A percentile compares a stretch with the other conserved stretches of the same genome.
These are phyloP conservation scores for Cosmopolites sordidus DNA, from an alignment of 2,888 invertebrate genomes.

Conservation along the genomic window DNA sequence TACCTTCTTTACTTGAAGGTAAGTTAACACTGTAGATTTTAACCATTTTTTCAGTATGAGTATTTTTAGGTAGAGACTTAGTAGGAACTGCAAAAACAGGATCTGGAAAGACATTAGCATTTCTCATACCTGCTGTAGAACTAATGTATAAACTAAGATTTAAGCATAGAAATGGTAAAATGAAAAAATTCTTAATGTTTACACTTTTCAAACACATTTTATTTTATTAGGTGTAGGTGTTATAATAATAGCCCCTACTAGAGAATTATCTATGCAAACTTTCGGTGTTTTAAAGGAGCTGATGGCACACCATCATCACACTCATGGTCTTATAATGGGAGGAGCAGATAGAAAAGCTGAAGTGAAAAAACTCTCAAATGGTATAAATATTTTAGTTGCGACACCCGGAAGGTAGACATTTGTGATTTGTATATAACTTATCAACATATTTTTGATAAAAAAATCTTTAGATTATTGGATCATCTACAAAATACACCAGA, in stretches of 20 bases:
- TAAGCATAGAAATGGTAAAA: slow-evolving; percentile 84
- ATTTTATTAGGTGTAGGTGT: slow-evolving; percentile 76
- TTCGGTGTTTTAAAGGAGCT: slow-evolving; percentile 92
- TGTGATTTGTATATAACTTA: background rate
- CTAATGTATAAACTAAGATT: slow-evolving; percentile 85
- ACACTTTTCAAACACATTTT: background rate
- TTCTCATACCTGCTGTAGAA: slow-evolving; percentile 91
- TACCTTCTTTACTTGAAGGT: slow-evolving; percentile 86
- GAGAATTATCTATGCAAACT: slow-evolving; percentile 96
- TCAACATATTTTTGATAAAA: background rate
- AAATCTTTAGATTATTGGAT: slow-evolving; percentile 78
- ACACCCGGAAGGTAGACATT: slow-evolving; percentile 75
- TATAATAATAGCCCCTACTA: slow-evolving; percentile 90
- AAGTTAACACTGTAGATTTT: slow-evolving; percentile 23
- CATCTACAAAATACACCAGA: slow-evolving; percentile 85
- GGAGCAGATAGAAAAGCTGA: slow-evolving; percentile 88
- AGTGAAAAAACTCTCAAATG: slow-evolving; percentile 84
- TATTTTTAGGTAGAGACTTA: slow-evolving; percentile 60
- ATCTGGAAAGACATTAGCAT: slow-evolving; percentile 94
- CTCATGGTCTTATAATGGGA: slow-evolving; percentile 93
- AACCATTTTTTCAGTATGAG: background rate
- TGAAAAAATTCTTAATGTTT: background rate
- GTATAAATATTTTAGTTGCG: slow-evolving; percentile 87
- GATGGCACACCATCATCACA: slow-evolving; percentile 86
- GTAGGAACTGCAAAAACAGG: slow-evolving; percentile 95